Percentiles rank a stretch among this genome's conserved stretches.
Conservation (phyloP, 2,113 vertebrate species). For the Hyaena hyaena region DNA sequence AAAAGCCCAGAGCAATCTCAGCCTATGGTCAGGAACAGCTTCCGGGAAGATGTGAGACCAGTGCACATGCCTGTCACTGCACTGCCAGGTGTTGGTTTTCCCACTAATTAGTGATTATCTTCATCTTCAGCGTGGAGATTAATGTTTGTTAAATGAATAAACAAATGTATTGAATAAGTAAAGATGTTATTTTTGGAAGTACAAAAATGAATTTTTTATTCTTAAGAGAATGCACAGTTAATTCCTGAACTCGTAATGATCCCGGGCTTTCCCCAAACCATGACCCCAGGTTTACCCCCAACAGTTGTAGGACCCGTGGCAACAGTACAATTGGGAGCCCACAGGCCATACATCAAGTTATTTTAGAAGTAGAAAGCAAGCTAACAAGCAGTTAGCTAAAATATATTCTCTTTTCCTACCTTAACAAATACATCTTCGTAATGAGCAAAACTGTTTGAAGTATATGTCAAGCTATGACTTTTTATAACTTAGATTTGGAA, state of each 20-base stretch:
- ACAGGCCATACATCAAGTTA: background rate
- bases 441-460: background rate
- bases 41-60: background rate
- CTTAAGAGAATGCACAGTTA: background rate
- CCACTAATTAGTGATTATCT: background rate
- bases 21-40: background rate
- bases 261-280: background rate
- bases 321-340: background rate
- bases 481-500: background rate
- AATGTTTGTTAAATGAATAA: background rate
- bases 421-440: constrained; percentile 24
- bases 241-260: background rate
- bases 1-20: background rate
- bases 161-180: background rate
- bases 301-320: background rate
- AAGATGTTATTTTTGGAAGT: background rate
- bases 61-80: accelerated
- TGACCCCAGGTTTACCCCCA: background rate
- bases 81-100: background rate
- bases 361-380: constrained; percentile 29
- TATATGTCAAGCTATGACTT: constrained; percentile 5
- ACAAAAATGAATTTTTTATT: background rate
- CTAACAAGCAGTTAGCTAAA: background rate
- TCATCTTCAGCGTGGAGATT: background rate
- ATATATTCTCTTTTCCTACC: background rate